phyloP scores from a whole-genome alignment of 30 jellyfish, hydroid and myxozoan genomes.

The Nemopilema nomurai region DNA sequence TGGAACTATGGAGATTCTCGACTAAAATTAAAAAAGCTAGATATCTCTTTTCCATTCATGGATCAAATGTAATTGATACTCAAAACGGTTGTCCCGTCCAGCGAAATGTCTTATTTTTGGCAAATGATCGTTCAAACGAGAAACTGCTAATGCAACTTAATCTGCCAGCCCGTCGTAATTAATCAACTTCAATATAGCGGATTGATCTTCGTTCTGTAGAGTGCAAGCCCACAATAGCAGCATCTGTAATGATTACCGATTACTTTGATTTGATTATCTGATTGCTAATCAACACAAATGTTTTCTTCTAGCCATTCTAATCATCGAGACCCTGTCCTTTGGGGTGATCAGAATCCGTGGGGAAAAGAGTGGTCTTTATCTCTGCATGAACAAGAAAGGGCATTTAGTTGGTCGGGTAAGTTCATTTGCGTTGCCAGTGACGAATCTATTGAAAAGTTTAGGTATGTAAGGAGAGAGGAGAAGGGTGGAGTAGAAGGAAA shows the following conservation, averaged over 20 bases:
- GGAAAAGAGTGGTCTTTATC: conserved; percentile 40
- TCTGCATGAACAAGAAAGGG: conserved; percentile 75
- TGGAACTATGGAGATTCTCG: neutral
- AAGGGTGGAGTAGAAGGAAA: no score
- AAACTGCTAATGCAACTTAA: neutral
- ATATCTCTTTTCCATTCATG: neutral
- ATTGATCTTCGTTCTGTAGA: neutral
- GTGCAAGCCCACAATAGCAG: neutral
- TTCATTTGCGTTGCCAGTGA: no score
- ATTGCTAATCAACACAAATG: neutral
- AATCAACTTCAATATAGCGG: neutral
- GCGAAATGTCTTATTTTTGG: neutral
- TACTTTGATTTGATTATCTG: no score
- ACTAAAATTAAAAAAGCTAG: neutral
- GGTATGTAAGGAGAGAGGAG: no score
- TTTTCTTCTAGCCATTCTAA: conserved; percentile 37
- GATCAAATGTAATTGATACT: neutral
- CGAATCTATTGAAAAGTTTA: no score
- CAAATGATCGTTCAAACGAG: neutral
- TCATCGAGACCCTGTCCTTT: conserved; percentile 62
- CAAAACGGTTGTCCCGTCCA: neutral
- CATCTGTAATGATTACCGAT: neutral
- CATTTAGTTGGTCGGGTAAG: conserved; percentile 71
- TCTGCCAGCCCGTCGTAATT: neutral
- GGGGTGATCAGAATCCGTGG: conserved; percentile 72